Evolutionary conservation across 2,113 vertebrate species (phyloP), one percentile per base, ranked within the genome.

Genomic region (Tachysurus vachellii): DNA sequence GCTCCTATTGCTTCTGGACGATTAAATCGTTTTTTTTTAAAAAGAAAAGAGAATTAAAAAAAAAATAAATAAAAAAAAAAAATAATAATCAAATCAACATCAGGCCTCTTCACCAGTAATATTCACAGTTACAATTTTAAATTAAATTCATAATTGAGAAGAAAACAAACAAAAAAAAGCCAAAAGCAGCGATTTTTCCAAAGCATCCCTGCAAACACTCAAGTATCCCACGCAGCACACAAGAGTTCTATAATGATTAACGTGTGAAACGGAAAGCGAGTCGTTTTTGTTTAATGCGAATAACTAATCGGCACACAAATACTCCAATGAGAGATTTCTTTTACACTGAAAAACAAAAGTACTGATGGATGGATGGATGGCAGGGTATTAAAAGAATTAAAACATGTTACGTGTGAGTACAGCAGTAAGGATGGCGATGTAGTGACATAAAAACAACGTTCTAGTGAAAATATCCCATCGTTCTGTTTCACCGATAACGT

Each of bases 351-450:
- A 26, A 28, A 53, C 16, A 26, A 47, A 14, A 66, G 36, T 36
- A 36, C 36, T 36, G 36, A 36, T 36, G 36, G 36, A 36, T 5
- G 10, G 85, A 86, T 71, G 75, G 36, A 19, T 28, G 83, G 36
- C n/a, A 26, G 84, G 66, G 86, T 26, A 6, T 77, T 71, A 86
- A 87, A 87, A 64, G 26, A 93, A 88, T 92, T 92, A 92, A 96
- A 95, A 91, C 93, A 92, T 94, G 92, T 89, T 80, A 89, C 87
- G 79, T 87, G 86, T 62, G 59, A 87, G 70, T 71, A 84, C 85
- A 86, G 85, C 53, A 87, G 82, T 82, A 83, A 54, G 21, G 12
- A 77, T 26, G 71, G 50, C n/a, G 71, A 77, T 26, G 23, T 2
- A n/a, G n/a, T 16, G 16, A 47, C 9, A 14, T 3, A 44, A 61